A percentile compares a stretch with the other conserved stretches of the same genome.
These are phyloP conservation scores for Clarias fuscus DNA, from an alignment of 2,797 vertebrate species.

Conservation along the genomic window DNA sequence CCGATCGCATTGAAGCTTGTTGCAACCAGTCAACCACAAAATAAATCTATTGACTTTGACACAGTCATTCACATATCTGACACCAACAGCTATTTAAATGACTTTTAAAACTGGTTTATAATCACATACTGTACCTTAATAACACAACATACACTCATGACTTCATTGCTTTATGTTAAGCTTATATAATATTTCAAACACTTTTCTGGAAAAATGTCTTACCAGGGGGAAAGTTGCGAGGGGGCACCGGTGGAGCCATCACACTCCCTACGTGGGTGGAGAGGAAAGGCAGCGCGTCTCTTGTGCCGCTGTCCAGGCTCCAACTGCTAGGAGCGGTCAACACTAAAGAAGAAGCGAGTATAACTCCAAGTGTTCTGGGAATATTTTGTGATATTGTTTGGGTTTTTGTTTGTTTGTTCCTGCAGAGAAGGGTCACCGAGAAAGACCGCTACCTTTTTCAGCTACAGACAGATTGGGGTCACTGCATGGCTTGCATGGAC, in stretches of 20 bases:
- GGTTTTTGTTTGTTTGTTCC: neutral
- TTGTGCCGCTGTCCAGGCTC: slow-evolving; percentile 91
- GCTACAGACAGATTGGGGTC: slow-evolving; percentile 93
- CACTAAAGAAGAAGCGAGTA: slow-evolving; percentile 64
- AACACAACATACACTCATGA: neutral
- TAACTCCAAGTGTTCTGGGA: neutral
- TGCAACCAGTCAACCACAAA: neutral
- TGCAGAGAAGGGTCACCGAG: neutral
- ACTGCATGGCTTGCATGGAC: slow-evolving; percentile 95
- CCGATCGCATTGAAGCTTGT: neutral
- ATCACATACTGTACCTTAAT: neutral
- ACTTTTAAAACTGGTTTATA: neutral
- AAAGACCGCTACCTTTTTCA: slow-evolving; percentile 87
- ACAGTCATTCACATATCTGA: neutral
- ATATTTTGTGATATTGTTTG: neutral
- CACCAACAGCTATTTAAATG: neutral
- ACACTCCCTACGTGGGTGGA: slow-evolving; percentile 80
- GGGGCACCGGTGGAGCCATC: slow-evolving; percentile 88
- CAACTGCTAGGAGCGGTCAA: slow-evolving; percentile 92
- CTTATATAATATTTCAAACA: neutral
- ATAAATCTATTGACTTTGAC: neutral
- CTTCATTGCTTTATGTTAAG: neutral
- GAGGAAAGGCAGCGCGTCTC: slow-evolving; percentile 81
- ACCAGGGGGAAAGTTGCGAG: slow-evolving; percentile 79
- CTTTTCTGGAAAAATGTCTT: slow-evolving; percentile 15